phyloP scores from a whole-genome alignment of 2,888 invertebrate genomes.

The Trachelus iudaicus region DNA sequence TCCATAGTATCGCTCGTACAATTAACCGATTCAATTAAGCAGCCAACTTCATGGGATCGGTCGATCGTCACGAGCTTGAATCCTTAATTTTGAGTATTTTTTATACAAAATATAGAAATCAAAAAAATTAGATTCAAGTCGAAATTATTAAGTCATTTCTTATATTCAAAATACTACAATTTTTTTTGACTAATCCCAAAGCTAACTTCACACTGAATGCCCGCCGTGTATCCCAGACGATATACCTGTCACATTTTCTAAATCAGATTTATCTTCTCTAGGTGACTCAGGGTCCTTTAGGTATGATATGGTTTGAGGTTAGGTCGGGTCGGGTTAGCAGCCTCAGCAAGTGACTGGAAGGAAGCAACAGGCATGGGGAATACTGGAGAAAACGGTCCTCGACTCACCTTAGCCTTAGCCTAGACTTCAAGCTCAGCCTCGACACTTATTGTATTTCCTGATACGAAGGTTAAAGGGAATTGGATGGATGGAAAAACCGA shows the following conservation, averaged over 20 bases:
- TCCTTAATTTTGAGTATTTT: not conserved
- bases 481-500: conserved; percentile 52
- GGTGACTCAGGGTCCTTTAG: too few relatives aligned
- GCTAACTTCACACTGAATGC: too few relatives aligned
- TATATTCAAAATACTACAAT: too few relatives aligned
- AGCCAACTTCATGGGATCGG: not conserved
- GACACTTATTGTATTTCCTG: conserved; percentile 53
- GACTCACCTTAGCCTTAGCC: not conserved
- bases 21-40: not conserved
- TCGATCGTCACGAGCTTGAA: not conserved
- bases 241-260: too few relatives aligned
- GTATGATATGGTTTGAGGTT: too few relatives aligned
- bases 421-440: not conserved
- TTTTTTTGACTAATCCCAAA: too few relatives aligned
- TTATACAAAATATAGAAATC: not conserved
- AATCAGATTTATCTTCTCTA: too few relatives aligned
- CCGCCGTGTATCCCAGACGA: too few relatives aligned
- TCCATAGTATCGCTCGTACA: not conserved
- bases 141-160: not conserved
- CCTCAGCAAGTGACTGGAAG: not conserved
- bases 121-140: not conserved
- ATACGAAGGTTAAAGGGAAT: conserved; percentile 58
- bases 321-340: too few relatives aligned
- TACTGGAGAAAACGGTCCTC: not conserved
- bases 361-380: not conserved